phyloP scores from a whole-genome alignment of 2,113 vertebrate species.

The Hyaena hyaena region DNA sequence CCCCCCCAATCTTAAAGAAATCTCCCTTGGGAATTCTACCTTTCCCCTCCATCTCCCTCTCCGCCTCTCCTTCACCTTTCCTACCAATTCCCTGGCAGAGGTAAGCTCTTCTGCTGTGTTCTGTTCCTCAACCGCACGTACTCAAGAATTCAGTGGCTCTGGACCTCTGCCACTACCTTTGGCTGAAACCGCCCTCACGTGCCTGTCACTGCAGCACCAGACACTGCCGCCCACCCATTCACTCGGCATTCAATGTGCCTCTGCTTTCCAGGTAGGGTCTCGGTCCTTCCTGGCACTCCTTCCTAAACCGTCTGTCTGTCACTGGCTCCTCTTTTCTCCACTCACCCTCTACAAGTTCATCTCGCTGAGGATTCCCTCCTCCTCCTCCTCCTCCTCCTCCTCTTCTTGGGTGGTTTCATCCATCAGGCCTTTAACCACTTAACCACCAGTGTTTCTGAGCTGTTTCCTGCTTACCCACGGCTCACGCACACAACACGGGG shows the following conservation, averaged over 20 bases:
- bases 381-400: neutral
- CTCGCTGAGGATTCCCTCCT: neutral
- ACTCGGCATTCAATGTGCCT: fast-evolving
- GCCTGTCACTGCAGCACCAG: neutral
- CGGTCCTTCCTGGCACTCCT: neutral
- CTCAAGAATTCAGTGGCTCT: neutral
- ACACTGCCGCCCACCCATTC: fast-evolving
- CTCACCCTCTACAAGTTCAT: neutral
- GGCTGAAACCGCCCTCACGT: neutral
- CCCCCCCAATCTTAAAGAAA: neutral
- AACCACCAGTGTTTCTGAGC: neutral
- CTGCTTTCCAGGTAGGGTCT: neutral
- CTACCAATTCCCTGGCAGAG: neutral
- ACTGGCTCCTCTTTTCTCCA: neutral
- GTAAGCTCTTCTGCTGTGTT: neutral
- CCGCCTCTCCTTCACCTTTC: neutral
- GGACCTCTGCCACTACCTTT: neutral
- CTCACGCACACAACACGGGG: no score
- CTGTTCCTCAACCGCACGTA: neutral
- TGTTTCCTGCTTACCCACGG: neutral
- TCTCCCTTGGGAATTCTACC: neutral
- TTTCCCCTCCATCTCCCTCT: neutral
- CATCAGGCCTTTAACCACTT: neutral
- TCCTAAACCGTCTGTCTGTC: neutral
- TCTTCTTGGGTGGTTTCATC: neutral